Conservation (phyloP, 2,888 invertebrate genomes). For the Volucella inanis region DNA sequence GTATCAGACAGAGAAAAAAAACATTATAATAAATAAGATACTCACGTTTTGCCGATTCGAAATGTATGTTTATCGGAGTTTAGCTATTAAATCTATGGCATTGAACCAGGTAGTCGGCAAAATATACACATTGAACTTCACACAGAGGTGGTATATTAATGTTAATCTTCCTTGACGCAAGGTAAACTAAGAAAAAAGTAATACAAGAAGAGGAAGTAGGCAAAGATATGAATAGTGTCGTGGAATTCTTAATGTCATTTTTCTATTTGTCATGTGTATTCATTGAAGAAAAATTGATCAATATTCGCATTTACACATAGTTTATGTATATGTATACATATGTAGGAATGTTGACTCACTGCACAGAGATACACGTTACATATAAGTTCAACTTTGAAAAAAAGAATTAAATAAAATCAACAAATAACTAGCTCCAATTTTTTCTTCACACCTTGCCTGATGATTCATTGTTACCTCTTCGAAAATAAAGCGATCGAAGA, state of each 20-base stretch:
- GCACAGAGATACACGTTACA: slow-evolving; percentile 4
- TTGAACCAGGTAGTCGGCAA: slow-evolving; percentile 45
- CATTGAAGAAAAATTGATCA: too few relatives aligned
- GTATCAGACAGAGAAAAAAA: slow-evolving; percentile 24
- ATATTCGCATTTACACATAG: too few relatives aligned
- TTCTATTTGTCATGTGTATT: neutral
- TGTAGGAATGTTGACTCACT: neutral
- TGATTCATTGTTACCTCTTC: slow-evolving; percentile 49
- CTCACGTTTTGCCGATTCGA: slow-evolving; percentile 52
- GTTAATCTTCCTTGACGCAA: slow-evolving; percentile 42
- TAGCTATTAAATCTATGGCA: slow-evolving; percentile 47
- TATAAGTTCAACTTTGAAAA: neutral
- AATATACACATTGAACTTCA: neutral
- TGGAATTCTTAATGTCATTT: neutral
- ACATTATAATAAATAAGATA: slow-evolving; percentile 41
- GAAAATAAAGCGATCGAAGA: slow-evolving; percentile 34
- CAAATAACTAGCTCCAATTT: neutral
- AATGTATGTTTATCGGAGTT: slow-evolving; percentile 45
- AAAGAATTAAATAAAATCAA: neutral
- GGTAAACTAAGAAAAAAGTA: slow-evolving; percentile 20
- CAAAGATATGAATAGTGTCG: neutral
- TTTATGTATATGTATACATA: neutral
- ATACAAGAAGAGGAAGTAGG: neutral
- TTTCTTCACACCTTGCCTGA: slow-evolving; percentile 20
- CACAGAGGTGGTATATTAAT: slow-evolving; percentile 1